phyloP scores from a whole-genome alignment of 23 tunicate genomes.

The Halocynthia roretzi region DNA sequence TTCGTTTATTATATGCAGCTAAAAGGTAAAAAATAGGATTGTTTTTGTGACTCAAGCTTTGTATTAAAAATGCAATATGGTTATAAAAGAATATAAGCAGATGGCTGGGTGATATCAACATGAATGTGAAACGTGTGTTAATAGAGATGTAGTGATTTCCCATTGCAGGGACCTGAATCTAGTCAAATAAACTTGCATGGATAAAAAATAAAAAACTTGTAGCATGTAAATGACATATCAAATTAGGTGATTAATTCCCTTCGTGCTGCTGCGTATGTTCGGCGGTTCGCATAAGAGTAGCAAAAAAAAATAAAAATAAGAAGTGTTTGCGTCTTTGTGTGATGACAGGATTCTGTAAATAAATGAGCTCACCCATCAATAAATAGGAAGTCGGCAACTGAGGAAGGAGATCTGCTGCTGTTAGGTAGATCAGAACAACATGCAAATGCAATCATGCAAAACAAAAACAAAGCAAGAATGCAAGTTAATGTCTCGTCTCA shows the following conservation, averaged over 20 bases:
- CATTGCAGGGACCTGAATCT: too few relatives aligned
- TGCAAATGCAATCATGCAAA: slow-evolving; percentile 31
- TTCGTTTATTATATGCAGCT: background rate
- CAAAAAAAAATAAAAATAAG: too few relatives aligned
- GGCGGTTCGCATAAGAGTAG: too few relatives aligned
- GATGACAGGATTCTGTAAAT: background rate
- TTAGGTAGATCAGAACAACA: slow-evolving; percentile 3
- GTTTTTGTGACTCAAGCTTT: background rate
- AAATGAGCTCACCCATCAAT: slow-evolving; percentile 20
- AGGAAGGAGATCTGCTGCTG: slow-evolving; percentile 22
- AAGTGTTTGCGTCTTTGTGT: too few relatives aligned
- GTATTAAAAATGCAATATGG: background rate
- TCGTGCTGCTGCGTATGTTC: too few relatives aligned
- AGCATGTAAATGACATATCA: too few relatives aligned
- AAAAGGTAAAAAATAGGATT: background rate
- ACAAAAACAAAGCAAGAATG: slow-evolving; percentile 14
- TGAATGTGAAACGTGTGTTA: background rate
- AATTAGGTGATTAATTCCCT: too few relatives aligned
- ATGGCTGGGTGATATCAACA: too few relatives aligned
- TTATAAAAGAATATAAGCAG: too few relatives aligned
- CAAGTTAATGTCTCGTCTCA: background rate
- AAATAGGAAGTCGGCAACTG: slow-evolving; percentile 9
- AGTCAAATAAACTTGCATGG: too few relatives aligned
- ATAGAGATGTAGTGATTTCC: too few relatives aligned
- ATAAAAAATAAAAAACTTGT: too few relatives aligned